Base-by-base conservation (phyloP, 2,888 invertebrate species). In the Andrena chrysosceles region DNA sequence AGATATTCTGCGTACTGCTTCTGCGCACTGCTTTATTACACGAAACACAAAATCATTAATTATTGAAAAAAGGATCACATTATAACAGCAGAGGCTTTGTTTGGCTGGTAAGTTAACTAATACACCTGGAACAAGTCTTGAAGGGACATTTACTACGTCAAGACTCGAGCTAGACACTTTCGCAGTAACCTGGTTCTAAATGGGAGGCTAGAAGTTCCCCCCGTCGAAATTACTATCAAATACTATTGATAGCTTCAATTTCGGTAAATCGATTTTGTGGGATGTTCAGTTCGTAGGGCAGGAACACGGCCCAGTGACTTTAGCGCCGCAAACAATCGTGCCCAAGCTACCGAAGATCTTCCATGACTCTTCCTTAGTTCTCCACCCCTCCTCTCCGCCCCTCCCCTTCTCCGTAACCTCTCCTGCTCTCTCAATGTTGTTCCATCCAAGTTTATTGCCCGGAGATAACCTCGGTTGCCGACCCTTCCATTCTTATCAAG, bases 381-480 rank as follows among this genome's bases (percentile, higher is more conserved):
- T 60, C 64, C n/a, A 59, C 3, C 49, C 35, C 29, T 62, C 48
- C 63, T 68, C 76, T 31, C 35, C 49, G 23, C 31, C 20, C 35
- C 35, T 23, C 56, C 26, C 29, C 59, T 52, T 70, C 59, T 52
- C 72, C 56, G 29, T 42, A 52, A 59, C 56, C 72, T 49, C 64
- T 72, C 77, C 77, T 77, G 81, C 85, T 68, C 81, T 64, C 52
- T 79, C 89, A 84, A 90, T 91, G 91, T 92, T 92, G 91, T 91
- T 91, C 88, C 90, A 87, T 89, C 87, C 87, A 86, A 92, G 92
- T 93, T 93, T 93, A 93, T 91, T 91, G 92, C 91, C 87, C 85
- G 80, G 88, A 92, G 93, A 93, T 93, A 93, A 93, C 92, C 92
- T 85, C 86, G 80, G 81, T 83, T 86, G 83, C 83, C 90, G 90